Conservation (phyloP, 2,113 vertebrate species). For the Ammodytes dubius region DNA sequence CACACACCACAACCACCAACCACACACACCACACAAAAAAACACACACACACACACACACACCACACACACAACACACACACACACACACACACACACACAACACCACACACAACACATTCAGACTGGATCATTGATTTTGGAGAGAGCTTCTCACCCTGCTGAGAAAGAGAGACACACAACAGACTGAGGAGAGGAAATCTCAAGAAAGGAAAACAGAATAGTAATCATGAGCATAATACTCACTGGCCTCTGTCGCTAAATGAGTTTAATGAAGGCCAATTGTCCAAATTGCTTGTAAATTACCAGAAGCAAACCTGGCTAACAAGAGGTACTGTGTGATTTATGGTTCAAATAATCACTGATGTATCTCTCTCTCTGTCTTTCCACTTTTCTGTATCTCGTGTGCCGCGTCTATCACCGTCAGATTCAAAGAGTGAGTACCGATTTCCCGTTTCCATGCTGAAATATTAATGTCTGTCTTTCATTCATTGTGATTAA, state of each 20-base stretch:
- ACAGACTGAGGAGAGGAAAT: conserved; percentile 18
- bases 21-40: conserved; percentile 34
- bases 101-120: no score
- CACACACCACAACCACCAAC: no score
- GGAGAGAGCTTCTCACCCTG: conserved; percentile 29
- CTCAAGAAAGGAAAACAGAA: conserved; percentile 22
- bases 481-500: conserved; percentile 57
- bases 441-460: conserved; percentile 72
- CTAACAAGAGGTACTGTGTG: conserved; percentile 42
- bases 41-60: conserved; percentile 23
- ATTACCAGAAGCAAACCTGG: conserved; percentile 52
- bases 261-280: conserved; percentile 68
- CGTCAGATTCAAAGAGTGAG: conserved; percentile 99
- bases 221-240: conserved; percentile 51
- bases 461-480: conserved; percentile 51
- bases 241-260: conserved; percentile 53
- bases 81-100: conserved; percentile 4
- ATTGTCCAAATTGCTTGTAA: conserved; percentile 49
- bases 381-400: conserved; percentile 33
- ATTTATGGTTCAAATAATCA: conserved; percentile 62
- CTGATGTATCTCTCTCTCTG: conserved; percentile 47
- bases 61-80: conserved; percentile 13
- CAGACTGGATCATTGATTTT: conserved; percentile 48
- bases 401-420: conserved; percentile 65
- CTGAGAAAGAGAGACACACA: conserved; percentile 54